These are phyloP conservation scores for Acleris holmiana DNA, from an alignment of 2,888 invertebrate genomes.

Conservation along the genomic window DNA sequence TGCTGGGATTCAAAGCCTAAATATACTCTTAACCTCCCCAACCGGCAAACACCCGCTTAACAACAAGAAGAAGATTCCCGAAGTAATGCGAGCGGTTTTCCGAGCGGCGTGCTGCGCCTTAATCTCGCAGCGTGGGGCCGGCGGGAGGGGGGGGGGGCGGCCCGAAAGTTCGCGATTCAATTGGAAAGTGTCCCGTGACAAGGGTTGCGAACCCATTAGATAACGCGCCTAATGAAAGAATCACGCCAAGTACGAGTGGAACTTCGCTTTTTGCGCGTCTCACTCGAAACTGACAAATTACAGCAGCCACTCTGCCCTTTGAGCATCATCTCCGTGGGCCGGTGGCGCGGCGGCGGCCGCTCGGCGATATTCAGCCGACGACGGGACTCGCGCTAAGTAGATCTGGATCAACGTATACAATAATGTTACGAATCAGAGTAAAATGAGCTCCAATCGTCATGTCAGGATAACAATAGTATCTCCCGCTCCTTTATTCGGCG, in stretches of 20 bases:
- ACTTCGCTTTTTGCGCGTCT: slow-evolving; percentile 16
- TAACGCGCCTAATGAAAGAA: slow-evolving; percentile 32
- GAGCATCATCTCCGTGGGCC: not conserved
- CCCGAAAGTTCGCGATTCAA: slow-evolving; percentile 26
- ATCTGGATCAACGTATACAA: slow-evolving; percentile 17
- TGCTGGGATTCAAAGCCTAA: not conserved
- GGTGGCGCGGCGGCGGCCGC: no score
- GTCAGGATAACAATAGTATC: slow-evolving; percentile 24
- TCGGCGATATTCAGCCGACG: not conserved
- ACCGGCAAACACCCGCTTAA: not conserved
- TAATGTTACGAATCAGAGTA: slow-evolving; percentile 14
- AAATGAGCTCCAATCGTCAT: slow-evolving; percentile 22
- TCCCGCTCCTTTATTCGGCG: slow-evolving; percentile 13
- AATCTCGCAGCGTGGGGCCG: slow-evolving; percentile 1
- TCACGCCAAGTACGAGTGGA: slow-evolving; percentile 13
- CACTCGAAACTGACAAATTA: slow-evolving; percentile 7
- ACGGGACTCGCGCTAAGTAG: not conserved
- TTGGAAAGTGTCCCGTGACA: slow-evolving; percentile 31
- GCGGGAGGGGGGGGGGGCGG: slow-evolving; percentile 8
- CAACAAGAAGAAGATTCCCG: not conserved
- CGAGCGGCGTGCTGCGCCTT: slow-evolving; percentile 1
- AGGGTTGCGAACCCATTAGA: slow-evolving; percentile 31
- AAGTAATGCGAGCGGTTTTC: not conserved
- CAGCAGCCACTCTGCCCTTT: not conserved
- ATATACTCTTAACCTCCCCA: not conserved